phyloP scores from a whole-genome alignment of 1,140 invertebrate species.

The Drosophila eugracilis region DNA sequence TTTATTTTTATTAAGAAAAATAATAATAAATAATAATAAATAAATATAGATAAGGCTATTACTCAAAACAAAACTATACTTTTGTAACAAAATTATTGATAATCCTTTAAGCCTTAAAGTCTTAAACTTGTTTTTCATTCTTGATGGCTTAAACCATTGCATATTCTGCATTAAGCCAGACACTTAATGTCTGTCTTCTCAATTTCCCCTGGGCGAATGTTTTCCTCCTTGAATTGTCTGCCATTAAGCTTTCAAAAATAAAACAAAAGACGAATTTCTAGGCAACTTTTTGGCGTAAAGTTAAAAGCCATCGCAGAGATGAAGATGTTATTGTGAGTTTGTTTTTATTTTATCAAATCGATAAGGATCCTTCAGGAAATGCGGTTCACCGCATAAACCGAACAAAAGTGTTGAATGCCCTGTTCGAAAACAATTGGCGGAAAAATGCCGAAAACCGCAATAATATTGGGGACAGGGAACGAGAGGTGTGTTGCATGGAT shows the following conservation, averaged over 20 bases:
- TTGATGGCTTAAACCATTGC: neutral
- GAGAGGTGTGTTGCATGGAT: conserved; percentile 12
- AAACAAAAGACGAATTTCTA: neutral
- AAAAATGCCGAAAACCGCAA: conserved; percentile 54
- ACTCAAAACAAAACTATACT: too few relatives aligned
- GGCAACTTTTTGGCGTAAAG: conserved; percentile 5
- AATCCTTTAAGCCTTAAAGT: too few relatives aligned
- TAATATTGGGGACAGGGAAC: neutral
- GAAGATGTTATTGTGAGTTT: too few relatives aligned
- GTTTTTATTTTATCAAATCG: conserved; percentile 3
- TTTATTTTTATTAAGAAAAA: too few relatives aligned
- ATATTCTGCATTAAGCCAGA: neutral
- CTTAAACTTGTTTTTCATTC: neutral
- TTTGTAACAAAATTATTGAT: too few relatives aligned
- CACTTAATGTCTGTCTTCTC: neutral
- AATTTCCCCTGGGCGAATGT: neutral
- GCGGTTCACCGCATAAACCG: conserved; percentile 35
- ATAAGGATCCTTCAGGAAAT: conserved; percentile 23
- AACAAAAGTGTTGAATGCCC: conserved; percentile 60
- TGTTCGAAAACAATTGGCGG: conserved; percentile 60
- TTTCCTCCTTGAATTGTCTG: neutral
- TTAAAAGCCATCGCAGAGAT: neutral
- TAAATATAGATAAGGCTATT: too few relatives aligned
- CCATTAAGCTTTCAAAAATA: neutral
- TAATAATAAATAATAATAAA: too few relatives aligned